These are phyloP conservation scores for Pteromalus puparum DNA, from an alignment of 1,140 invertebrate genomes.

Conservation along the genomic window DNA sequence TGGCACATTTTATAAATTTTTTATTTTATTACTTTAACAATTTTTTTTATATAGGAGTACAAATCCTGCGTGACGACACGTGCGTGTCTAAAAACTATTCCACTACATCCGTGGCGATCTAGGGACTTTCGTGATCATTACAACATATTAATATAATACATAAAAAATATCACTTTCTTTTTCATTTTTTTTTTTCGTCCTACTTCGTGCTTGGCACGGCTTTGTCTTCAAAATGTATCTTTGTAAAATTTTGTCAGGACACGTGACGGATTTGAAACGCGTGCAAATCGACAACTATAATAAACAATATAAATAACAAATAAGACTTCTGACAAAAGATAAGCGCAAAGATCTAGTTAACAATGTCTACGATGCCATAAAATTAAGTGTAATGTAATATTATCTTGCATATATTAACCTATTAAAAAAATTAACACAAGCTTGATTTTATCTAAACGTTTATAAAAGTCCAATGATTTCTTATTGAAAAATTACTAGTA, in stretches of 20 bases:
- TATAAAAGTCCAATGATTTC: conserved; percentile 7
- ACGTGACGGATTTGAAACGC: not conserved
- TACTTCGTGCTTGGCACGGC: not conserved
- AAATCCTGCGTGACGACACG: not conserved
- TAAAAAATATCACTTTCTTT: conserved; percentile 26
- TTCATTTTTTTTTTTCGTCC: not conserved
- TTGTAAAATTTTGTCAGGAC: not conserved
- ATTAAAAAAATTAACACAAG: conserved; percentile 14
- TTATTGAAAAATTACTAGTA: not conserved
- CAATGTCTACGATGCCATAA: not conserved
- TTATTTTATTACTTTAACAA: not conserved
- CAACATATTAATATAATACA: conserved; percentile 35
- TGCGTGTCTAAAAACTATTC: not conserved
- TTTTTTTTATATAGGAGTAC: not conserved
- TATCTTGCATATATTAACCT: not conserved
- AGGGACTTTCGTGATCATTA: not conserved
- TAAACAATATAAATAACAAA: conserved; percentile 34
- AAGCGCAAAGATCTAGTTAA: conserved; percentile 2
- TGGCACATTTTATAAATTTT: conserved; percentile 27
- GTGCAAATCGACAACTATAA: not conserved
- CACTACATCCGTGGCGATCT: not conserved
- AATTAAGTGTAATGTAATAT: not conserved
- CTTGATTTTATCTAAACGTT: not conserved
- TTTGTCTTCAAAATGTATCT: not conserved
- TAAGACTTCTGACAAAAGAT: not conserved